A percentile compares a stretch with the other conserved stretches of the same genome.
phyloP scores from a whole-genome alignment of 2,113 vertebrate species.

The Bambusicola thoracicus region DNA sequence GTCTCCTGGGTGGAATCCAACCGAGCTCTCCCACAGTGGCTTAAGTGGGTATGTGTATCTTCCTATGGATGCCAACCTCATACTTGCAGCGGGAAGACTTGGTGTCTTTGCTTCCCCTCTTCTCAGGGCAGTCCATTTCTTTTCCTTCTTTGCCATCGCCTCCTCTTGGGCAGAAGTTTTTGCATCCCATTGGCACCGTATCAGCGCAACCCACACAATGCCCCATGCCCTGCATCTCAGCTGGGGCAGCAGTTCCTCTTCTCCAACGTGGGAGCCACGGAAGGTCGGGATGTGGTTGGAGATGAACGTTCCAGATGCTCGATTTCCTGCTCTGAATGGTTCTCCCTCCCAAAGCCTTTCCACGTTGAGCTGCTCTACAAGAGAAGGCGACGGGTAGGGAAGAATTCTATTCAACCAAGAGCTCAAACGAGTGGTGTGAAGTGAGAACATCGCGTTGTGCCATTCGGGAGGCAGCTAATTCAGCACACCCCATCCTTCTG shows the following conservation, averaged over 20 bases:
- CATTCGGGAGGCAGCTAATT: neutral
- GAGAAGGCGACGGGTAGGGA: neutral
- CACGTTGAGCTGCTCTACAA: neutral
- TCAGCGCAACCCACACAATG: rapidly evolving
- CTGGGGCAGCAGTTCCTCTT: neutral
- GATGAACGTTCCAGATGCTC: rapidly evolving
- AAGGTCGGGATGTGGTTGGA: neutral
- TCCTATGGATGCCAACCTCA: rapidly evolving
- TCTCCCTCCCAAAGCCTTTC: neutral
- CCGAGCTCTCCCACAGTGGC: neutral
- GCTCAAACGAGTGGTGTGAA: neutral
- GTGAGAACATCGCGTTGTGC: neutral
- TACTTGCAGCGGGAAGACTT: neutral
- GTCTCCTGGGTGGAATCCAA: neutral
- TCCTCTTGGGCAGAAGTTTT: neutral
- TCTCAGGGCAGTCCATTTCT: neutral
- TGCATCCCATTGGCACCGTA: neutral
- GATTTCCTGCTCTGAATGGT: neutral
- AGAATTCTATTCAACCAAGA: neutral
- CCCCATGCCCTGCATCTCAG: neutral
- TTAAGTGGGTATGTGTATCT: neutral
- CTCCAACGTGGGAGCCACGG: neutral
- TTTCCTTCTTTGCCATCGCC: neutral
- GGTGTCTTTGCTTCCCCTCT: neutral
- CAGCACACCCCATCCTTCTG: neutral